These are phyloP conservation scores for Chondrosia reniformis DNA, from an alignment of 37 sponge, comb jelly and placozoan species.

Conservation along the genomic window DNA sequence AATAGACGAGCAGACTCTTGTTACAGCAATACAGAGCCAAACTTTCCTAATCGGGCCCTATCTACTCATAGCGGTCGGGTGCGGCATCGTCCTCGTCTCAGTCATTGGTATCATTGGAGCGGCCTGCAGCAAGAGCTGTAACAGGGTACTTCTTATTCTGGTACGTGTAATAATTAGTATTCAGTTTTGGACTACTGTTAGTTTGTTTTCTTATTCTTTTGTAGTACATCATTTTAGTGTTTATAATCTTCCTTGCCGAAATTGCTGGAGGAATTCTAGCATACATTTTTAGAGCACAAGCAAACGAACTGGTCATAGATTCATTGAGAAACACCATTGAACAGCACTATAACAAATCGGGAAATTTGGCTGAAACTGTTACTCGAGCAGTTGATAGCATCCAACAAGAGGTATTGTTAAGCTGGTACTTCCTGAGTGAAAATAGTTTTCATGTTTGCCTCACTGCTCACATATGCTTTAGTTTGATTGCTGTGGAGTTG, in stretches of 20 bases:
- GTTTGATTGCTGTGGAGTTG: constrained; percentile 27
- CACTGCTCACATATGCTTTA: neutral
- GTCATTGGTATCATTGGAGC: constrained; percentile 58
- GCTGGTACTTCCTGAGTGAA: neutral
- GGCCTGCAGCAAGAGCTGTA: constrained; percentile 29
- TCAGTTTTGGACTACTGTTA: neutral
- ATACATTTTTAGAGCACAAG: constrained; percentile 33
- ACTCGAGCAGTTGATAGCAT: constrained; percentile 43
- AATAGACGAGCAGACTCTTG: constrained; percentile 15
- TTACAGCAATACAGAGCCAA: neutral
- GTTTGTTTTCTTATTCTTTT: neutral
- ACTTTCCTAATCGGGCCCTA: constrained; percentile 49
- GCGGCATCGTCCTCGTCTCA: constrained; percentile 37
- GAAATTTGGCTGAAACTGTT: neutral
- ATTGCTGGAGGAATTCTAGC: constrained; percentile 50
- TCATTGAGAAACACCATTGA: constrained; percentile 6
- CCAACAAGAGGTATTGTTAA: constrained; percentile 31
- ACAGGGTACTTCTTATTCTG: constrained; percentile 44
- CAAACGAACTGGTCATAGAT: neutral
- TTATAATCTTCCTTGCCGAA: constrained; percentile 39
- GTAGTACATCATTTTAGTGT: constrained; percentile 55
- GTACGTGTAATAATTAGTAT: constrained; percentile 25
- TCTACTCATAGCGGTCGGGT: constrained; percentile 52
- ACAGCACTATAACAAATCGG: constrained; percentile 3
- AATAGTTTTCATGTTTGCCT: neutral